Base-by-base conservation (phyloP, 1,140 invertebrate genomes). In the Papilio glaucus region DNA sequence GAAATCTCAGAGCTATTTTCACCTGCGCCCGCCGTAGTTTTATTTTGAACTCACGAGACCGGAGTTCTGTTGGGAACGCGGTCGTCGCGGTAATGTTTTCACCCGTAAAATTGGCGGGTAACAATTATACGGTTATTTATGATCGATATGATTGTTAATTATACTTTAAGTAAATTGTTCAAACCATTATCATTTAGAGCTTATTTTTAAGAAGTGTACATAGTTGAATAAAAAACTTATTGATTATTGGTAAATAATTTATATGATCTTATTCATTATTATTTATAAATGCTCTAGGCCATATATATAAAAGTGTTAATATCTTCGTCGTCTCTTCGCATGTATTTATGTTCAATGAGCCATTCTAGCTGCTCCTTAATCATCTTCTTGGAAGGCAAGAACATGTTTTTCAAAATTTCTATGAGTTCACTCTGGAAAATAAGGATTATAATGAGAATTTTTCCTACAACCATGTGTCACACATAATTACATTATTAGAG, bases 311-410 rank as follows among this genome's bases (percentile, higher is more conserved):
- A 99, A 82, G 97, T 98, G 93, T 99, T 99, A 85, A 99, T 99
- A 91, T 99, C 98, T 78, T 98, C 97, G 82, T 99, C 98, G 91
- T 99, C 98, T 77, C 99, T 95, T 73, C 95, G 94, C 96, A 99
- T 99, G 90, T 99, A 99, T 91, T 99, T 99, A 87, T 99, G 97
- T 94, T 99, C 99, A 79, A 99, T 99, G 9, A 99, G 95, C 98
- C 98, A 99, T 92, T 99, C 99, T 38, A 99, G 96, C 94, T 99
- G 99, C 94, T 99, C 98, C 94, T 99, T 99, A 78, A 99, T 99
- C 96, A 99, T 98, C 93, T 99, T 99, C 93, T 99, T 99, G 74
- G 98, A 98, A 37, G 99, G 99, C 80, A 99, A 93, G 94, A 99
- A 99, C 98, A 99, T 99, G 90, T 99, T 99, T 93, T 99, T 99